These are phyloP conservation scores for Ceryle rudis DNA, from an alignment of 2,797 vertebrate genomes.

Conservation along the genomic window DNA sequence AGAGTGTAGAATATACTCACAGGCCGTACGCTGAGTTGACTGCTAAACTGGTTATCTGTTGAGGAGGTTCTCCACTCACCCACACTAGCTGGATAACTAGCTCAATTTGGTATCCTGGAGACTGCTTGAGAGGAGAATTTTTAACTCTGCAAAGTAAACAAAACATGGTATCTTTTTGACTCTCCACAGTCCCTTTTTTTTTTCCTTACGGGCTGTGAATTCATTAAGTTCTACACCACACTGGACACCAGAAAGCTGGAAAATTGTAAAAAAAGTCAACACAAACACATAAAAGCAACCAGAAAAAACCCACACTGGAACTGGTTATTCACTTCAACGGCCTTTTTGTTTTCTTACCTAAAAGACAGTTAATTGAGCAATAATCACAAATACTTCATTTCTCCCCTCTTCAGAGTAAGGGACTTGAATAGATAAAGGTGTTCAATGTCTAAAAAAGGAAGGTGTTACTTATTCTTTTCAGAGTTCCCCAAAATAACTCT, in stretches of 20 bases:
- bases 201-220: neutral
- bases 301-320: neutral
- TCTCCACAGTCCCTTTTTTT: neutral
- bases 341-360: neutral
- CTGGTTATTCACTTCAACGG: neutral
- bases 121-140: slow-evolving; percentile 94
- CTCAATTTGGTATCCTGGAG: slow-evolving; percentile 95
- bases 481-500: neutral
- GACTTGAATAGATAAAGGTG: neutral
- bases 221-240: neutral
- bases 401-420: neutral
- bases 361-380: neutral
- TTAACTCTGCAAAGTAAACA: slow-evolving; percentile 87
- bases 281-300: neutral
- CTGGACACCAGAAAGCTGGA: neutral
- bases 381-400: neutral
- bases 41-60: slow-evolving; percentile 95
- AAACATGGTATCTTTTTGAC: neutral
- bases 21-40: slow-evolving; percentile 95
- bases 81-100: slow-evolving; percentile 96
- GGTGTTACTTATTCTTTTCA: neutral
- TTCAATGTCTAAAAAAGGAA: neutral
- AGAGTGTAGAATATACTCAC: slow-evolving; percentile 80
- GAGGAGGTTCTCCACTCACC: slow-evolving; percentile 97
- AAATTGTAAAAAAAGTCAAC: neutral